Base-by-base conservation (phyloP, 2,113 vertebrate genomes). In the Pygoscelis antarcticus region DNA sequence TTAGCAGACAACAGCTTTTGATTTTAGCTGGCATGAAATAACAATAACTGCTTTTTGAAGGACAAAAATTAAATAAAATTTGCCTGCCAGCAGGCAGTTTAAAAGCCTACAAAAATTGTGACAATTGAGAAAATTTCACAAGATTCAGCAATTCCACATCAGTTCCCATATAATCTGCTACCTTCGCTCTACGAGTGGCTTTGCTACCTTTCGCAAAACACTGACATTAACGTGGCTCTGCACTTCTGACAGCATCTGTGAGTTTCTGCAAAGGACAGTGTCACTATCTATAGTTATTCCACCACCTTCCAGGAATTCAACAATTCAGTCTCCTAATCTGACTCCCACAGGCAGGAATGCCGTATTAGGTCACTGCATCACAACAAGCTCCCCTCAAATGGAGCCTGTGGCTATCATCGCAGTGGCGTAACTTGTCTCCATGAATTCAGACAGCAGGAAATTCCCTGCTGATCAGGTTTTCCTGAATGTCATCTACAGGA, bases 361-460 rank as follows among this genome's bases (percentile, higher is more conserved):
- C 6, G n/a, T 36, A 90, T 91, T 93, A 94, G 92, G 78, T 96
- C 89, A 94, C 77, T n/a, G 74, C 88, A 92, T 83, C 85, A 64
- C 88, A 92, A 91, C 34, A 40, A 78, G 66, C 22, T 82, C 83
- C 91, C 90, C 95, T 92, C 82, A 80, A 86, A 89, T 40, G 89
- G 88, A 95, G 93, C 92, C 93, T 11, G 55, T 65, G 96, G 93
- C 94, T 96, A 95, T 95, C 95, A 91, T 38, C 1, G 11, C 82
- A 77, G 69, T 79, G 90, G 90, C 58, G 34, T 86, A 96, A 96
- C 82, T 87, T 61, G 88, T 96, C 95, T 93, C 92, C 90, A 76
- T 6, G 23, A 95, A 84, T 93, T 98, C 95, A 97, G 96, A 98
- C 97, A 93, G 94, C 96, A 97, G 96, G 97, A 98, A 98, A 97